Base-by-base conservation (phyloP, 2,113 vertebrate genomes). In the Urocitellus parryii region DNA sequence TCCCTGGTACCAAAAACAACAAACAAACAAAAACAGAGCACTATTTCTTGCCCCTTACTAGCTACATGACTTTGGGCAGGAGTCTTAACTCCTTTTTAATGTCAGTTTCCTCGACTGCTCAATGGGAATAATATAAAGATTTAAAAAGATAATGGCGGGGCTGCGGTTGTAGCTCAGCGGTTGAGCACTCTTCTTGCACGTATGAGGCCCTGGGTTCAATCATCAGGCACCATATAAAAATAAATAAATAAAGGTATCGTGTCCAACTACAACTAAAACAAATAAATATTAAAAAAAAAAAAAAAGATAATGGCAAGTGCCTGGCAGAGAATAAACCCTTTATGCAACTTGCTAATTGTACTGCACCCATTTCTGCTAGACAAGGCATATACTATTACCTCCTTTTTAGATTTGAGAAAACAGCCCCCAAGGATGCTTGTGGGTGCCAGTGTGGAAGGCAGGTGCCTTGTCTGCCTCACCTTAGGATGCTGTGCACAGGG, bases 401-500 rank as follows among this genome's bases (percentile, higher is more conserved):
- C 68, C 29, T 25, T 22, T 83, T 74, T 76, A 88, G 53, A 85
- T 45, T 0, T 17, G 65, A 79, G 58, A 27, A 76, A 24, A 83
- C 20, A 39, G 13, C 42, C 48, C 63, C 25, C 3, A 37, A 94
- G 58, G 25, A 14, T 2, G 29, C 42, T 48, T 5, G 63, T 18
- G 6, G 17, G 27, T n/a, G 1, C 24, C 32, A 24, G 45, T 20
- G 18, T 48, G 45, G 67, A 81, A 32, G 13, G 13, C 58, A 78
- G 51, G 61, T 16, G 4, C 2, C 56, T 56, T 17, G 20, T 22
- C 53, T 70, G 6, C 1, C 48, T 37, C 42, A 3, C 6, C 39
- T 7, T 63, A 24, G 34, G 51, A 27, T 14, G 63, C n/a, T 1
- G 2, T 65, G 20, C 5, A 0, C 29, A 0, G 1, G 24, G 61